Conservation (phyloP, 2,888 invertebrate genomes). For the Melanotus villosus region DNA sequence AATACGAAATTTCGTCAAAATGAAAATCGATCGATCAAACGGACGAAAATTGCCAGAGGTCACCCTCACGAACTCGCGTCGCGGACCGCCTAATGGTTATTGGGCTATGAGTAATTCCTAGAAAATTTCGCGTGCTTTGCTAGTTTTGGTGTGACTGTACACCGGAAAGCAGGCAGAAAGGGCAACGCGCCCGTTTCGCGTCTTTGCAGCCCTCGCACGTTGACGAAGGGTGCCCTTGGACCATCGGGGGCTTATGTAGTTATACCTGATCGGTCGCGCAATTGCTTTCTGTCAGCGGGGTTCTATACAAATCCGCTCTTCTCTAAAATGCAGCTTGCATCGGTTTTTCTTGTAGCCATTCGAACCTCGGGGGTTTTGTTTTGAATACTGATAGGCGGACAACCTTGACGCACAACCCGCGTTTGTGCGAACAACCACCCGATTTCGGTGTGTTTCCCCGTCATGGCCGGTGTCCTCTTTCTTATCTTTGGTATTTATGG, state of each 20-base stretch:
- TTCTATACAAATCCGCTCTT: conserved; percentile 18
- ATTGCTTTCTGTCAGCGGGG: conserved; percentile 40
- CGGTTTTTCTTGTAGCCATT: conserved; percentile 17
- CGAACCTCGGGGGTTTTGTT: conserved; percentile 4
- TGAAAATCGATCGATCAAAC: conserved; percentile 29
- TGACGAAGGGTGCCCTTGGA: conserved; percentile 53
- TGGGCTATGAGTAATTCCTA: conserved; percentile 54
- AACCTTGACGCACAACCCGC: conserved; percentile 35
- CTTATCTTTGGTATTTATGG: conserved; percentile 53
- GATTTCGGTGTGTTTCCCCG: conserved; percentile 18
- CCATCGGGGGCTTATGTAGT: conserved; percentile 41
- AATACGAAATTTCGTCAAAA: conserved; percentile 16
- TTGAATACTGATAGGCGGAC: conserved; percentile 1
- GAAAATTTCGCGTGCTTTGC: conserved; percentile 56
- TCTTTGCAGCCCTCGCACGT: conserved; percentile 51
- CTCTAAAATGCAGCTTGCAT: conserved; percentile 11
- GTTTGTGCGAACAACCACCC: conserved; percentile 28
- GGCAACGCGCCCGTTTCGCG: conserved; percentile 46
- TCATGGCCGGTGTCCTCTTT: conserved; percentile 52
- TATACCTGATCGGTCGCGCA: conserved; percentile 46
- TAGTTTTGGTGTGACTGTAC: conserved; percentile 55
- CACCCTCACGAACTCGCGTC: conserved; percentile 29
- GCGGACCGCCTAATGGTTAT: conserved; percentile 35
- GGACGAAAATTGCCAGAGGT: conserved; percentile 23
- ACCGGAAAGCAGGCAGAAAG: conserved; percentile 37